Conservation (phyloP, 1,140 invertebrate genomes). For the Cyclargus thomasi region DNA sequence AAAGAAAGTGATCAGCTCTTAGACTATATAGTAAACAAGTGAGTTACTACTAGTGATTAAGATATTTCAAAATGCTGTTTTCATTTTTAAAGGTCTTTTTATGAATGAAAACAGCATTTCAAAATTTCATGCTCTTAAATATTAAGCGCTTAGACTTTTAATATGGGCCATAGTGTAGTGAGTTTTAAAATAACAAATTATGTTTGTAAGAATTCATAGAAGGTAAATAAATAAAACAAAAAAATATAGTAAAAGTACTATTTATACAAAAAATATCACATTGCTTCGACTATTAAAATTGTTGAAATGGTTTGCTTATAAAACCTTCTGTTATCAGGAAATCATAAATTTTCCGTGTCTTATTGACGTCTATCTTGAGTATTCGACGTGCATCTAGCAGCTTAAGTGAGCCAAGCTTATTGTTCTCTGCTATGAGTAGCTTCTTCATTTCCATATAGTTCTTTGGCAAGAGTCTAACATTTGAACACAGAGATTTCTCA, state of each 20-base stretch:
- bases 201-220: too few species aligned
- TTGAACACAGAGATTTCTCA: slow-evolving; percentile 87
- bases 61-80: too few species aligned
- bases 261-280: background rate
- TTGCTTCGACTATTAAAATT: background rate
- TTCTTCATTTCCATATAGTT: slow-evolving; percentile 87
- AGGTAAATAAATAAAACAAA: background rate
- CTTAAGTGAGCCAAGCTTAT: slow-evolving; percentile 81
- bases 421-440: slow-evolving; percentile 84
- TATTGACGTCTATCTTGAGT: slow-evolving; percentile 95
- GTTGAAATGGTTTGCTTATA: slow-evolving; percentile 60
- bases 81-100: too few species aligned
- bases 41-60: too few species aligned
- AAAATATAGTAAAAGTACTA: background rate
- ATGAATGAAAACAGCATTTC: too few species aligned
- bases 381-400: slow-evolving; percentile 87
- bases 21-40: too few species aligned
- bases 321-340: slow-evolving; percentile 84
- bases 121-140: too few species aligned
- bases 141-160: too few species aligned
- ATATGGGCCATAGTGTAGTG: too few species aligned
- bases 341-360: slow-evolving; percentile 92
- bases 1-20: too few species aligned
- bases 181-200: too few species aligned
- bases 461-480: slow-evolving; percentile 82